phyloP scores from a whole-genome alignment of 2,113 vertebrate species.

The Pelmatolapia mariae region DNA sequence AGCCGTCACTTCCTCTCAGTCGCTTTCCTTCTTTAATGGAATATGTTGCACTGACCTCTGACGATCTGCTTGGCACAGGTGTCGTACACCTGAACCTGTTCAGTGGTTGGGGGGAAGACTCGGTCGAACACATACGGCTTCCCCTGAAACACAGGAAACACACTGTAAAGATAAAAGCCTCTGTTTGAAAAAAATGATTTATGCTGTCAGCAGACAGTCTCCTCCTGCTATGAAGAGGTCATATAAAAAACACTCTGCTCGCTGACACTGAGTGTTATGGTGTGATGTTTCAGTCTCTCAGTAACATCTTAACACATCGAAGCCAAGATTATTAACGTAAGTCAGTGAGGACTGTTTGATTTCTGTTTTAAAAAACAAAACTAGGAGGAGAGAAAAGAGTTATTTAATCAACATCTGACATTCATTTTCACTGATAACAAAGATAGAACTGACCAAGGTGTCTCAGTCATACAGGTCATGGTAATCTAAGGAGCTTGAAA shows the following conservation, averaged over 20 bases:
- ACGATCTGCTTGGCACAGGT: slow-evolving; percentile 93
- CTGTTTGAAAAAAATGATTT: neutral
- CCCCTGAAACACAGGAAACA: slow-evolving; percentile 73
- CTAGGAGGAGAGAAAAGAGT: neutral
- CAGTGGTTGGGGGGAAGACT: slow-evolving; percentile 85
- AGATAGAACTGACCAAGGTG: no score
- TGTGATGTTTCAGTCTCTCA: neutral
- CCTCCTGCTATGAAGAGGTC: neutral
- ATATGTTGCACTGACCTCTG: slow-evolving; percentile 78
- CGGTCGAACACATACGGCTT: slow-evolving; percentile 91
- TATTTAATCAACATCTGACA: no score
- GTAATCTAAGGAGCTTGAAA: no score
- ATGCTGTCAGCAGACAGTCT: neutral
- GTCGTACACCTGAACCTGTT: slow-evolving; percentile 92
- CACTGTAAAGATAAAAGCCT: neutral
- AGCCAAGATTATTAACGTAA: neutral
- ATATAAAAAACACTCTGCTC: neutral
- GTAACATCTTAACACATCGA: neutral
- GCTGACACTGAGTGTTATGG: neutral
- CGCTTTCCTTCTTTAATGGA: neutral
- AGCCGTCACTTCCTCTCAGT: neutral
- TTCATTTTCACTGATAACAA: no score
- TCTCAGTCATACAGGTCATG: no score
- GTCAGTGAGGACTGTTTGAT: neutral
- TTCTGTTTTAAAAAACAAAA: neutral